Percentiles rank a stretch among this genome's conserved stretches.
Evolutionary conservation across 2,797 vertebrate species (phyloP).

Genomic region (Notolabrus celidotus): DNA sequence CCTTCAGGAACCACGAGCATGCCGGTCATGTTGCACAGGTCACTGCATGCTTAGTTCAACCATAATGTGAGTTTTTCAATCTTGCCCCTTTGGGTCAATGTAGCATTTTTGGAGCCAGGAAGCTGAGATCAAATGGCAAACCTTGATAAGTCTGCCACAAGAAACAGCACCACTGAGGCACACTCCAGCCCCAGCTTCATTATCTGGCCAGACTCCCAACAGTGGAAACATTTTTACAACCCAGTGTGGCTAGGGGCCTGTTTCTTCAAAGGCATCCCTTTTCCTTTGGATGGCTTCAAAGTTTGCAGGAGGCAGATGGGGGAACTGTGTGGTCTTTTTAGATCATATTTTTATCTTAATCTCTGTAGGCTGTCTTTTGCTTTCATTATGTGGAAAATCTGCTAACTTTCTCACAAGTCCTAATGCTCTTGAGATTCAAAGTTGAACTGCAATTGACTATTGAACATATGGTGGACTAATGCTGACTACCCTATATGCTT

Average conservation of each 20-base stretch:
- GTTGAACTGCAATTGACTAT: not conserved
- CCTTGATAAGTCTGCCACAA: conserved; percentile 61
- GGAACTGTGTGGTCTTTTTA: conserved; percentile 60
- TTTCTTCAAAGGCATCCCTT: conserved; percentile 66
- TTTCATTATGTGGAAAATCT: conserved; percentile 36
- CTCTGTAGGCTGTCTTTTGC: conserved; percentile 29
- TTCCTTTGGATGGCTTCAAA: conserved; percentile 66
- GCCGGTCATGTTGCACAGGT: conserved; percentile 38
- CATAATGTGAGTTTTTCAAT: conserved; percentile 40
- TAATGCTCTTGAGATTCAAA: conserved; percentile 20
- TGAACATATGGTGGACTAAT: too few species aligned
- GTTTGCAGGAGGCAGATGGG: conserved; percentile 57
- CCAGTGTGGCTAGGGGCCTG: conserved; percentile 57
- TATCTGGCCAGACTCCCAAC: conserved; percentile 62
- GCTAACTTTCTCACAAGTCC: conserved; percentile 26
- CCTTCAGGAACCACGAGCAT: conserved; percentile 21
- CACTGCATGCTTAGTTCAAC: conserved; percentile 35
- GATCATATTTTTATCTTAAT: conserved; percentile 57
- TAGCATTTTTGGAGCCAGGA: conserved; percentile 71
- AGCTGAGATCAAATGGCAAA: conserved; percentile 53
- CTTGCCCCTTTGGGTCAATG: conserved; percentile 75
- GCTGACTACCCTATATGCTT: too few species aligned
- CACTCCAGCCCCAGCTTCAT: conserved; percentile 49
- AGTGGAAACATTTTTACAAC: conserved; percentile 74
- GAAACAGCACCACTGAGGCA: conserved; percentile 52